A percentile compares a stretch with the other conserved stretches of the same genome.
Conservation (phyloP, 2,888 invertebrate genomes). For the Diarsia dahlii region DNA sequence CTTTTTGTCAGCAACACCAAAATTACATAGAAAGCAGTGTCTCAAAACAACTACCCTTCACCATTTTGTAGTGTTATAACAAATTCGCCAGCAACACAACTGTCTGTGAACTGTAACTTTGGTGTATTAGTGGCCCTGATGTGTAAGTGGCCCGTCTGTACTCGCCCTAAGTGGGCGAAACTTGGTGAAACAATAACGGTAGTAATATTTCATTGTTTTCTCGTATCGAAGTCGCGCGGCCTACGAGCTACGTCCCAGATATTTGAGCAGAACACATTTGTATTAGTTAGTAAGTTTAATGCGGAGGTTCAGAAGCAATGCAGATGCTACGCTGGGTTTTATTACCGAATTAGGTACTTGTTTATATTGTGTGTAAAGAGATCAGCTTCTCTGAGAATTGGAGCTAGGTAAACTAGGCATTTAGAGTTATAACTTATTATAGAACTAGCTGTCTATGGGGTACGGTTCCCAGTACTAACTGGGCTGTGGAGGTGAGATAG, state of each 20-base stretch:
- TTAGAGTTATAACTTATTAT: too few relatives aligned
- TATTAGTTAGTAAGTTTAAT: conserved; percentile 69
- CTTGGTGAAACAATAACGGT: conserved; percentile 79
- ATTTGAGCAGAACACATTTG: conserved; percentile 66
- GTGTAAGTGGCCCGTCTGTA: not conserved
- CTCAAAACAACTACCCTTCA: not conserved
- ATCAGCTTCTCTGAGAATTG: not conserved
- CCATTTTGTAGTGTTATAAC: not conserved
- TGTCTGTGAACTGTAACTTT: not conserved
- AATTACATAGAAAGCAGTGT: not conserved
- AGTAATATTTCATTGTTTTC: conserved; percentile 78
- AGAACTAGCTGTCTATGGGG: not conserved
- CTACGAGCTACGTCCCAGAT: conserved; percentile 65
- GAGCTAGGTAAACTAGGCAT: not conserved
- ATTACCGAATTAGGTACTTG: conserved; percentile 17
- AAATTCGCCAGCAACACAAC: not conserved
- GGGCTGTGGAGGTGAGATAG: not conserved
- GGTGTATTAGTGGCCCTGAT: not conserved
- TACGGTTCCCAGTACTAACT: not conserved
- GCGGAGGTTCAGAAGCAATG: conserved; percentile 50
- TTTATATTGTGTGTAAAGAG: not conserved
- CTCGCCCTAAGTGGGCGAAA: conserved; percentile 63
- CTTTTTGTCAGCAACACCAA: not conserved
- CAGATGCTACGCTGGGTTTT: conserved; percentile 47
- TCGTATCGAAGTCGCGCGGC: conserved; percentile 71